phyloP scores from a whole-genome alignment of 2,888 invertebrate genomes.

The Tiliacea aurago region DNA sequence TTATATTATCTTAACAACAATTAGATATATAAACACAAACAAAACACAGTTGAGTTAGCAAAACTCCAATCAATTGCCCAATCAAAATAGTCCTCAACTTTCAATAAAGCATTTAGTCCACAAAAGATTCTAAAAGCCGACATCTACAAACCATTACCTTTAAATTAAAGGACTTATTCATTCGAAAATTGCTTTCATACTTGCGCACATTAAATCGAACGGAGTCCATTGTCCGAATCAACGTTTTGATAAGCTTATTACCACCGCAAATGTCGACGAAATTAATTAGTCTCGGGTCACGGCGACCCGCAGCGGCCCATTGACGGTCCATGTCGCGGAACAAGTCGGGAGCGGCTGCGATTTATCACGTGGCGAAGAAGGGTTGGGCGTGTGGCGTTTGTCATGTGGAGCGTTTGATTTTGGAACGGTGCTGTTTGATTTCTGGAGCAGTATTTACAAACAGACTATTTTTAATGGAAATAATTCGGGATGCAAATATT shows the following conservation, averaged over 20 bases:
- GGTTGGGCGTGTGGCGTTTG: constrained; percentile 11
- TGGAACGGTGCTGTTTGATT: neutral
- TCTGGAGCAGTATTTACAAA: neutral
- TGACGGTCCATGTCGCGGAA: constrained; percentile 70
- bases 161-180: constrained; percentile 60
- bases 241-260: constrained; percentile 89
- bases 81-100: constrained; percentile 43
- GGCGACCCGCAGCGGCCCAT: constrained; percentile 76
- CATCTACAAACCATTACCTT: constrained; percentile 48
- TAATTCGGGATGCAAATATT: neutral
- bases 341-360: constrained; percentile 55
- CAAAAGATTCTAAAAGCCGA: constrained; percentile 52
- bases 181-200: constrained; percentile 61
- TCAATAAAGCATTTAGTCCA: constrained; percentile 47
- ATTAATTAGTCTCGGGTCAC: constrained; percentile 86
- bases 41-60: neutral
- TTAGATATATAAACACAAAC: constrained; percentile 24
- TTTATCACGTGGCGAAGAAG: constrained; percentile 47
- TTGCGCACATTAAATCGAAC: constrained; percentile 66
- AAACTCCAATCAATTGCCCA: constrained; percentile 38
- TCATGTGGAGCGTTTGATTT: constrained; percentile 18
- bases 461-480: neutral
- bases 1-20: constrained; percentile 9
- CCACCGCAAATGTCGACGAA: constrained; percentile 83
- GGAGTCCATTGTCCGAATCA: constrained; percentile 74